A percentile compares a stretch with the other conserved stretches of the same genome.
phyloP scores from a whole-genome alignment of 2,113 vertebrate species.

The Chauna torquata region DNA sequence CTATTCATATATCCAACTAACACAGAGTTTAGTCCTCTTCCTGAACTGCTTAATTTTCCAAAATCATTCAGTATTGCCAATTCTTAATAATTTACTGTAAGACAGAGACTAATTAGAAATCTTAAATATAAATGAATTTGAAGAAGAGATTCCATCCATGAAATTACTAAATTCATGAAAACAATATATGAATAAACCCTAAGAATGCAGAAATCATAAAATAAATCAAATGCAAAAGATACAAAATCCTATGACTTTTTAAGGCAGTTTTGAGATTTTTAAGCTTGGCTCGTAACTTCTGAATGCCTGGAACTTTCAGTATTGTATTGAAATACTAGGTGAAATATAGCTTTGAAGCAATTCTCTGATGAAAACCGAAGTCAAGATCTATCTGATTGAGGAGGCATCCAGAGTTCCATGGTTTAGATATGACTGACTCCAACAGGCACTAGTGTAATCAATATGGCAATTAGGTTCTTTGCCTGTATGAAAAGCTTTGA shows the following conservation, averaged over 20 bases:
- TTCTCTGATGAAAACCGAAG: background rate
- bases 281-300: background rate
- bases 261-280: background rate
- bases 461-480: background rate
- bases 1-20: background rate
- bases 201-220: background rate
- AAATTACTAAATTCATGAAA: background rate
- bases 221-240: background rate
- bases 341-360: background rate
- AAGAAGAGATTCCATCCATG: background rate
- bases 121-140: background rate
- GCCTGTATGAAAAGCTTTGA: background rate
- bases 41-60: background rate
- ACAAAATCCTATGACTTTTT: background rate
- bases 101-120: background rate
- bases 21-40: background rate
- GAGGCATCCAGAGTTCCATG: background rate
- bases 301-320: background rate
- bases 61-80: background rate
- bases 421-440: background rate
- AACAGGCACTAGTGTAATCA: background rate
- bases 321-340: background rate
- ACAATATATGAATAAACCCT: background rate
- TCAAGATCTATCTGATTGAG: background rate
- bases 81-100: background rate